phyloP scores from a whole-genome alignment of 2,797 vertebrate genomes.

The Taenioides sp. region DNA sequence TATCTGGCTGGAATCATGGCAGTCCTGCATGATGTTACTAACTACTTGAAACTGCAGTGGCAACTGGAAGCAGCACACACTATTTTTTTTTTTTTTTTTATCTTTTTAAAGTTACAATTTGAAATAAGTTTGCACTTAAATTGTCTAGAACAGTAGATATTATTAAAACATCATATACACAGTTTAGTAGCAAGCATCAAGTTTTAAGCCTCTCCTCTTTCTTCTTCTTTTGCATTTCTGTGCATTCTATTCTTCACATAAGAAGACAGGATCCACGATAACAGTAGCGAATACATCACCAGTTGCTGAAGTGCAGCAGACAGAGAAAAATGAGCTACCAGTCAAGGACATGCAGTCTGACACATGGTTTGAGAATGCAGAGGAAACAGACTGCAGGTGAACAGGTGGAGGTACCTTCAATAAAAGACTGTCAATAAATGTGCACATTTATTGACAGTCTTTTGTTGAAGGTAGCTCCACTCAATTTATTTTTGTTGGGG shows the following conservation, averaged over 20 bases:
- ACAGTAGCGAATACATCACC: neutral
- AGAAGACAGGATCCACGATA: neutral
- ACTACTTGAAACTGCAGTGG: no score
- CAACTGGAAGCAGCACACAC: no score
- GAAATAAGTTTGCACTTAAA: no score
- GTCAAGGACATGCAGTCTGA: neutral
- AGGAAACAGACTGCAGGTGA: neutral
- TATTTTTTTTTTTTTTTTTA: no score
- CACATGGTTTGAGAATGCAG: neutral
- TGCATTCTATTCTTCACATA: neutral
- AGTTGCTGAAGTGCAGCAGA: neutral
- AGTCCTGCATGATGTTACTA: no score
- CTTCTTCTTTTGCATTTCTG: neutral
- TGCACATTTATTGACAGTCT: no score
- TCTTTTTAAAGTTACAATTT: no score
- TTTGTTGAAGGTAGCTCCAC: no score
- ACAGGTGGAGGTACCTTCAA: neutral
- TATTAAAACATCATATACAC: no score
- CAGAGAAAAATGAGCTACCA: neutral
- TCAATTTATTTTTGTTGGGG: neutral
- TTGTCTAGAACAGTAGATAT: no score
- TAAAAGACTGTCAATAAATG: neutral
- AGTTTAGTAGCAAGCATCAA: neutral
- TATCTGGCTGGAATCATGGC: no score
- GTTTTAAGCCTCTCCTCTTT: neutral